phyloP scores from a whole-genome alignment of 2,113 vertebrate species.

The Amblyornis subalaris region DNA sequence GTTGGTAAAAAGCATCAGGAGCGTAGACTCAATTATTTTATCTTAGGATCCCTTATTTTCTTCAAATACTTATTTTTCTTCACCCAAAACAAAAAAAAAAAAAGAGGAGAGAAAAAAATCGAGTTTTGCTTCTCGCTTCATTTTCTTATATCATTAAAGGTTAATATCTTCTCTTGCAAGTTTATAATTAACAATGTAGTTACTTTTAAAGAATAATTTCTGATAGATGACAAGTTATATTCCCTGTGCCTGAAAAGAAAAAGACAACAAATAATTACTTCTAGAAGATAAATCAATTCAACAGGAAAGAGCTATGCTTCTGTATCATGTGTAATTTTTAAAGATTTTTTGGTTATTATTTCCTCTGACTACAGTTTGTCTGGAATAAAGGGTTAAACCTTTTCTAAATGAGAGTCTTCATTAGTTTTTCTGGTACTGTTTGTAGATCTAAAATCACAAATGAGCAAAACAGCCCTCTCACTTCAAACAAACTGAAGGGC shows the following conservation, averaged over 20 bases:
- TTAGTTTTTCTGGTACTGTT: background rate
- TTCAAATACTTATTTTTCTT: background rate
- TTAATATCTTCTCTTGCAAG: background rate
- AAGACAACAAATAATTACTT: background rate
- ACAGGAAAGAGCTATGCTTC: background rate
- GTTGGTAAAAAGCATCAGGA: background rate
- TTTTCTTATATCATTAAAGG: background rate
- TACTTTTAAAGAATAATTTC: background rate
- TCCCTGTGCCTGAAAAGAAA: background rate
- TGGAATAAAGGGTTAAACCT: background rate
- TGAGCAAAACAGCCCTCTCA: background rate
- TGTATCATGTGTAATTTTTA: background rate
- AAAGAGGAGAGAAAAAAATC: background rate
- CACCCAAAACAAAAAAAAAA: no score
- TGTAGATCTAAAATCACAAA: background rate
- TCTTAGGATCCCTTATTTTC: background rate
- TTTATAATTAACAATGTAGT: background rate
- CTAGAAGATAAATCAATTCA: background rate
- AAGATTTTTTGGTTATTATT: background rate
- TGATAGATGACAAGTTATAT: background rate
- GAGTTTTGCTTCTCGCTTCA: background rate
- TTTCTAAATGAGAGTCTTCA: background rate
- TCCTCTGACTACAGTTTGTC: background rate
- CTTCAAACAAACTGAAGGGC: background rate
- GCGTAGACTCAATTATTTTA: background rate